Evolutionary conservation across 1,140 invertebrate genomes (phyloP), one percentile per base, ranked within the genome.

Genomic region (Plectrocnemia conspersa): DNA sequence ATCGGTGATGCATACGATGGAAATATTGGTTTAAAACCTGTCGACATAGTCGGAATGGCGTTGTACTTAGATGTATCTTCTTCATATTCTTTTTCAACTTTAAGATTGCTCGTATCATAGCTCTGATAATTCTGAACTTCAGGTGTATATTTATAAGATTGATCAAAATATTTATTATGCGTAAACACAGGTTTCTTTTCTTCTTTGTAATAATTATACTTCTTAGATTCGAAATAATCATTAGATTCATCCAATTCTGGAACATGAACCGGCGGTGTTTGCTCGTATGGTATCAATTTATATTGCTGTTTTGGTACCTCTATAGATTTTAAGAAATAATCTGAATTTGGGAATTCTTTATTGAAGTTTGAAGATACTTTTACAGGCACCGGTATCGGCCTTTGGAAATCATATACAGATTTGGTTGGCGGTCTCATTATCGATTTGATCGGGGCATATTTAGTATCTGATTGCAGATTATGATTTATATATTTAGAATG

Each of bases 231-330:
- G 42, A 50, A 58, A 33, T 61, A 61, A 48, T 61, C 47, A 27
- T 57, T 48, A 19, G 49, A 45, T 1, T 19, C 24, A 22, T 35
- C 15, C 11, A 36, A 63, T 4, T 58, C 42, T 9, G 61, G 36
- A 22, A 65, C 48, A 63, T 68, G 67, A 1, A 74, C 54, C 5
- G 74, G 72, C 22, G 72, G 73, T 13, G 72, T 71, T 62, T 76
- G 74, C 50, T 76, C 71, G 58, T 76, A 76, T 3, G 74, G 74
- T 3, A 76, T 65, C 25, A 75, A 59, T 65, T 72, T 75, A 54
- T 72, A 76, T 63, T 69, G 73, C 16, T 66, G 66, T 32, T 58
- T 24, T 22, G 65, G 64, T 10, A 68, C 66, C 52, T 71, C 16
- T 10, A 48, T 35, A 4, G 58, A 35, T 15, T 56, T 55, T 1